Evolutionary conservation across 2,113 vertebrate species (phyloP), one percentile per base, ranked within the genome.

Genomic region (Pseudorhombus dupliciocellatus): DNA sequence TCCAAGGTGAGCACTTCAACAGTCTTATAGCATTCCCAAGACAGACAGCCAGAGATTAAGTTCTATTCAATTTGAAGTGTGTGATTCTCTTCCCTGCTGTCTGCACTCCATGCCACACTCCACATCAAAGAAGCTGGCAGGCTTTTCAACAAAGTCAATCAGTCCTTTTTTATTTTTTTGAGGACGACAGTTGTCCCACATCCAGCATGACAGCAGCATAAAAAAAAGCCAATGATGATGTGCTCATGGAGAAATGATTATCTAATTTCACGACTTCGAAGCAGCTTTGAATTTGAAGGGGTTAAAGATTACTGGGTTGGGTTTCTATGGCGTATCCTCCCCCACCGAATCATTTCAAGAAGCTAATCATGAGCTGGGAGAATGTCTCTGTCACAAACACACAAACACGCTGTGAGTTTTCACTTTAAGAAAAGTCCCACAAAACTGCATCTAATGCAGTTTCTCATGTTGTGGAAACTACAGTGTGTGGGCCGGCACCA

Each of bases 121-220:
- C 4, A 90, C 85, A 90, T 92, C 91, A 93, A 91, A 92, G 84
- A 66, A 63, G 25, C 25, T 71, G 67, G 77, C 64, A 37, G 73
- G 62, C 62, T 87, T 90, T 70, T 84, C 73, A 91, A 83, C 84
- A 84, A 89, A 88, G 80, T 87, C 86, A 84, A 71, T 87, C 81
- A 77, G 70, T 71, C 28, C 59, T 56, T 66, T 66, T 63, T 52
- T 37, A 0, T 64, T 66, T 51, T 73, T 75, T 63, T 59, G 31
- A 30, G 7, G 21, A 25, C 75, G 51, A 59, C 74, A 73, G 75
- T 69, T 84, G 79, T 72, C 78, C 60, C 80, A 73, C 76, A 84
- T 84, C 55, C 74, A 66, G 26, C 22, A 0, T 63, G 66, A 78
- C 51, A 37, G 66, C 59, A 54, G 66, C 25, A 50, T 64, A 65